A percentile compares a stretch with the other conserved stretches of the same genome.
Evolutionary conservation across 2,888 invertebrate genomes (phyloP).

Genomic region (Hypselothyrea guttata): DNA sequence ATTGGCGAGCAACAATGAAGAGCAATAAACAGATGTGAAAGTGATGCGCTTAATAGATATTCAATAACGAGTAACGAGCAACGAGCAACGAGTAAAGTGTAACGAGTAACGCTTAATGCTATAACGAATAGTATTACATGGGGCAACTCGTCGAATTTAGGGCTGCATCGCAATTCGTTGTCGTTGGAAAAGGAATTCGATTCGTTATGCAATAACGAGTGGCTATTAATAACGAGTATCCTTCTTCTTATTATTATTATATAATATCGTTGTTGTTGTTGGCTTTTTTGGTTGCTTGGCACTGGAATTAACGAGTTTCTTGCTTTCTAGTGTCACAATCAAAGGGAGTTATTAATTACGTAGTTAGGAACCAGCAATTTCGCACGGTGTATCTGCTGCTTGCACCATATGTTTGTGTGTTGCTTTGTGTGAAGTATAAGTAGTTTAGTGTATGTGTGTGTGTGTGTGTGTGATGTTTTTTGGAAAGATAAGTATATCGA

Average conservation of each 20-base stretch:
- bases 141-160: constrained; percentile 45
- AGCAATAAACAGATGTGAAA: constrained; percentile 45
- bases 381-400: constrained; percentile 44
- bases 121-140: constrained; percentile 49
- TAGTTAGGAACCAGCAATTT: constrained; percentile 37
- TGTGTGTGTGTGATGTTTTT: constrained; percentile 32
- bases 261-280: constrained; percentile 42
- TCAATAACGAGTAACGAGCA: constrained; percentile 35
- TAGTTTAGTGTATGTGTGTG: constrained; percentile 24
- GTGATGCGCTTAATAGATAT: constrained; percentile 9
- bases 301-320: constrained; percentile 34
- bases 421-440: constrained; percentile 19
- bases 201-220: constrained; percentile 8
- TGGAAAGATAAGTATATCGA: constrained; percentile 33
- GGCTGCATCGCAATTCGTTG: constrained; percentile 43
- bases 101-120: constrained; percentile 19
- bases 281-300: constrained; percentile 29
- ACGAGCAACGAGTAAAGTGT: constrained; percentile 23
- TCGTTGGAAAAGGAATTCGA: constrained; percentile 47
- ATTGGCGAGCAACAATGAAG: constrained; percentile 48
- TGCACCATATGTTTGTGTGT: constrained; percentile 45
- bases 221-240: constrained; percentile 21
- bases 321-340: constrained; percentile 60
- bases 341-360: constrained; percentile 51
- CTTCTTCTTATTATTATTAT: constrained; percentile 26